Percentiles rank a stretch among this genome's conserved stretches.
Conservation (phyloP, 2,888 invertebrate species). For the Dicyrtoma fusca region DNA sequence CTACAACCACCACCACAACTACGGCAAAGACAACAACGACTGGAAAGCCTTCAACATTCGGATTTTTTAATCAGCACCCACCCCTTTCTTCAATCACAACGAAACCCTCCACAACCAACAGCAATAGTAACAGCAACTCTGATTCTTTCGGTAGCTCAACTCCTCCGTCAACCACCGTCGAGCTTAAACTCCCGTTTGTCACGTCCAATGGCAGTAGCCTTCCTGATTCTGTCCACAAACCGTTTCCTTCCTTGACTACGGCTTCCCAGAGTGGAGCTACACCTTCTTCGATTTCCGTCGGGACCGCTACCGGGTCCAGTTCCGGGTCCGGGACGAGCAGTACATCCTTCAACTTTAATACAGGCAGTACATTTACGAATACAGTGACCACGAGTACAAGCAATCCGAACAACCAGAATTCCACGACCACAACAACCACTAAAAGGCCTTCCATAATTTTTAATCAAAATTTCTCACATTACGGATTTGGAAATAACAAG, state of each 20-base stretch:
- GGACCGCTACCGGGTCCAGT: not conserved
- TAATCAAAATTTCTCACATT: not conserved
- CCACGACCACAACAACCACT: slow-evolving; percentile 53
- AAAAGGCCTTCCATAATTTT: not conserved
- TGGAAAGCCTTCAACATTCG: slow-evolving; percentile 61
- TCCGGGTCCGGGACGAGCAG: slow-evolving; percentile 1
- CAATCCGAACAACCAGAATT: slow-evolving; percentile 46
- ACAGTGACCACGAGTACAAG: slow-evolving; percentile 29
- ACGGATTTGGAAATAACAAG: not conserved
- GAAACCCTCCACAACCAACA: slow-evolving; percentile 29
- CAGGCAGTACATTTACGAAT: slow-evolving; percentile 32
- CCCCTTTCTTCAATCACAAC: slow-evolving; percentile 41
- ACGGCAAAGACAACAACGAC: not conserved
- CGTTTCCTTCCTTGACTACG: slow-evolving; percentile 10
- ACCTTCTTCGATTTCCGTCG: not conserved
- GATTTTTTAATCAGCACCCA: slow-evolving; percentile 23
- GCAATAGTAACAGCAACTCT: slow-evolving; percentile 43
- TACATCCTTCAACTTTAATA: slow-evolving; percentile 19
- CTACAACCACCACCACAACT: slow-evolving; percentile 60
- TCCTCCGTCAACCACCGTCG: not conserved
- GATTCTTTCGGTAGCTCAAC: slow-evolving; percentile 31
- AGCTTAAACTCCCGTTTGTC: slow-evolving; percentile 34
- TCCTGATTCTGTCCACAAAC: slow-evolving; percentile 16
- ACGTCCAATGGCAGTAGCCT: slow-evolving; percentile 31
- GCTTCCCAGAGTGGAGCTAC: not conserved